Base-by-base conservation (phyloP, 2,888 invertebrate species). In the Carabus problematicus region DNA sequence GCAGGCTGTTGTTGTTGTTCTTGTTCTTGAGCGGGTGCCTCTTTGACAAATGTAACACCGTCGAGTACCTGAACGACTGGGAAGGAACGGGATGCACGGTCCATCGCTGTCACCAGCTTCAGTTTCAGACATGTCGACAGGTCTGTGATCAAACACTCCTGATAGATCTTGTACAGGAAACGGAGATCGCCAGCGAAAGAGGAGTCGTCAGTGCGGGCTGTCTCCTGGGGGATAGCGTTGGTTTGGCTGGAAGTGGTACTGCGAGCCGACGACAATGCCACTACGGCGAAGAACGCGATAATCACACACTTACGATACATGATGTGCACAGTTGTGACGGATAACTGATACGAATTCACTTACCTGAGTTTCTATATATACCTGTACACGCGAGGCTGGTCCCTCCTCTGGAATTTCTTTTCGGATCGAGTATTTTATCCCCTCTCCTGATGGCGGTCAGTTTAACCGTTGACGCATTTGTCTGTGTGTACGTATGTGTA, bases 141-240 rank as follows among this genome's bases (percentile, higher is more conserved):
- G 73, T 90, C 90, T 71, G 86, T 83, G 63, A 88, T 87, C 70
- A 90, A 85, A 83, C 94, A 94, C 76, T 93, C 92, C 80, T 90
- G 91, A 82, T 93, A 94, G 72, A 92, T 87, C 79, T 91, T 91
- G 77, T 91, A 92, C 73, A 91, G 87, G 76, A 89, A 86, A 75
- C 89, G 87, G 6, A 93, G 81, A 75, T 92, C 92, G 72, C 88
- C 88, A 72, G 91, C 82, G 72, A 86, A 80, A 12, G 82, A 74
- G 77, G 72, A 66, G 58, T 80, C 79, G 56, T 79, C 77, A 16
- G 79, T 74, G 58, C 81, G 75, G 55, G 79, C 76, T 49, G 77
- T 73, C 47, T 52, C 72, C 66, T 77, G 75, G 14, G 79, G 75
- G 39, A 77, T 76, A 41, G 82, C 77, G 68, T 81, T 75, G 81